Evolutionary conservation across 2,888 invertebrate genomes (phyloP), one percentile per base, ranked within the genome.

Genomic region (Antheraea yamamai): DNA sequence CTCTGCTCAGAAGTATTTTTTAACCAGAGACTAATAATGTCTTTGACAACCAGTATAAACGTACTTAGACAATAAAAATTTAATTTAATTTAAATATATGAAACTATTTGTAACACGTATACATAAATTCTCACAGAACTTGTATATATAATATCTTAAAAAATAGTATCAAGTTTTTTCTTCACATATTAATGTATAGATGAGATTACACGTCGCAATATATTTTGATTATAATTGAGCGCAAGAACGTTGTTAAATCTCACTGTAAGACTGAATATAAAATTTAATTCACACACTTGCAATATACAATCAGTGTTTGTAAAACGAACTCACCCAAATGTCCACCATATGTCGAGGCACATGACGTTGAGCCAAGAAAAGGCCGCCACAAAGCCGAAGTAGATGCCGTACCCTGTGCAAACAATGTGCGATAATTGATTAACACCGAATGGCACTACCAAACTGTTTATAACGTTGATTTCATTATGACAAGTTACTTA

Each of bases 271-370:
- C 4, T 39, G 7, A 39, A 26, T 64, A 14, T 4, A 64, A 18
- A 35, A 7, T 70, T 61, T 14, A 75, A 80, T 82, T 82, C 80
- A 79, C 79, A 82, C 79, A 81, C 77, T 80, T 79, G 80, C 79
- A 79, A 73, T 72, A 73, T 74, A 75, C 71, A 72, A 72, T 72
- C 72, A 72, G 71, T 74, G 58, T 58, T 74, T 75, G 55, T 61
- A 47, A 61, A 58, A 83, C 79, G 80, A 82, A 94, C 96, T 96
- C 90, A 97, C 97, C 97, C 96, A 90, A 97, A 97, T 83, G 97
- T 97, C 96, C 96, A 96, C 97, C 97, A 97, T 89, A 97, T 97
- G 95, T 97, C 97, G 92, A 97, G 96, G 88, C 97, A 97, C 96
- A 97, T 97, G 86, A 97, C 96, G 92, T 97, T 97, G 85, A 97